Conservation (phyloP, 1,140 invertebrate species). For the Ceratina japonica region DNA sequence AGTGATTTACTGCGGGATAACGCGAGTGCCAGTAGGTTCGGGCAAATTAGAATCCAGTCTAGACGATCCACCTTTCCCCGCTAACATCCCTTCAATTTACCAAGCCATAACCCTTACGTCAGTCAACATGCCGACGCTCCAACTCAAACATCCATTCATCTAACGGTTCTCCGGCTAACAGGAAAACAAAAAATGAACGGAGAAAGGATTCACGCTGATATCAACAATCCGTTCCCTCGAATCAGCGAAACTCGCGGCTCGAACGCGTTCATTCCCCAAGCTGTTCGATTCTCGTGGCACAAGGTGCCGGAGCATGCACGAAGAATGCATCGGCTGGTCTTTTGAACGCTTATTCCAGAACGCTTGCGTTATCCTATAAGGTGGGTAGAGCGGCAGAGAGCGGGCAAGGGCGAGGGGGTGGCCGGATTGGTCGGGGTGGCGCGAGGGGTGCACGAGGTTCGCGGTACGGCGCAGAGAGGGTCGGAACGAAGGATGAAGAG, state of each 20-base stretch:
- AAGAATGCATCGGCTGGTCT: slow-evolving; percentile 57
- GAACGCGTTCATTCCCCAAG: slow-evolving; percentile 27
- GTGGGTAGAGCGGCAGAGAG: slow-evolving; percentile 35
- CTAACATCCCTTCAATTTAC: slow-evolving; percentile 15
- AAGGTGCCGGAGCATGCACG: slow-evolving; percentile 40
- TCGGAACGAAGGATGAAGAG: slow-evolving; percentile 31
- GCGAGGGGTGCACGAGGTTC: slow-evolving; percentile 38
- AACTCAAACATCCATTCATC: background rate
- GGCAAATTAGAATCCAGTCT: slow-evolving; percentile 26
- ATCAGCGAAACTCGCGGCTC: slow-evolving; percentile 22
- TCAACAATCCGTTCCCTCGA: background rate
- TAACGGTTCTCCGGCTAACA: background rate
- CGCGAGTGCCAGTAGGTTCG: slow-evolving; percentile 14
- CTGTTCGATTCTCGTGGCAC: slow-evolving; percentile 26
- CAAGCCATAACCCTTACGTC: background rate
- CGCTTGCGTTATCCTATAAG: slow-evolving; percentile 59
- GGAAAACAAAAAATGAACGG: background rate
- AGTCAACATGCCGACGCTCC: background rate
- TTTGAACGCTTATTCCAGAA: slow-evolving; percentile 51
- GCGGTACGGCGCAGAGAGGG: slow-evolving; percentile 42
- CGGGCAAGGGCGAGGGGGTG: background rate
- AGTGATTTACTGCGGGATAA: slow-evolving; percentile 31
- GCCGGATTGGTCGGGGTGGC: slow-evolving; percentile 6
- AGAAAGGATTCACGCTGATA: background rate
- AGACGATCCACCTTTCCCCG: slow-evolving; percentile 15